Base-by-base conservation (phyloP, 2,797 vertebrate species). In the Pygocentrus nattereri region DNA sequence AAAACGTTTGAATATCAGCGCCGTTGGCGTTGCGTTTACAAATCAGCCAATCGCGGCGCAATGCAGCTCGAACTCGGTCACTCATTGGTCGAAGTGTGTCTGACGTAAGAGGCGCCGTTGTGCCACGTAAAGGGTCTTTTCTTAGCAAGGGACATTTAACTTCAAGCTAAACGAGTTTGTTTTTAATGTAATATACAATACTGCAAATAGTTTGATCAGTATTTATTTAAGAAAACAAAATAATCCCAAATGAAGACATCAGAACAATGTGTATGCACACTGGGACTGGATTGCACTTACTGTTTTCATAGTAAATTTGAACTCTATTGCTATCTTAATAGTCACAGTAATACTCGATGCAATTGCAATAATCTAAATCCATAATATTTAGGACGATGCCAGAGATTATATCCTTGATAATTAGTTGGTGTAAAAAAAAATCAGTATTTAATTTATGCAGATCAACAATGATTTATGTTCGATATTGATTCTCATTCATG, bases 21-120 rank as follows among this genome's bases (percentile, higher is more conserved):
- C 87, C 82, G 82, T 85, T 82, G 30, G 31, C 27, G 41, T 71
- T 41, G 47, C 21, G 21, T 81, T 86, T 87, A 77, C 61, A 76
- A 89, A 82, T 12, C 47, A 72, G 21, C 85, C 85, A 87, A 87
- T 85, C 56, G 59, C 56, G 67, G 3, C 0, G 52, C 15, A 23
- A 2, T 44, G 21, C 3, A 13, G 1, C 19, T 15, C 5, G 25
- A 34, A 19, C 75, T 75, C 80, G 50, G 0, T 3, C 74, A 75
- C 44, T 58, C 41, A 87, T 88, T 87, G 62, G 87, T 41, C 41
- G 11, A 7, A 25, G 0, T 0, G 23, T 0, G 8, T 34, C 12
- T 68, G 25, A 80, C n/a, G 41, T 62, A 8, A 2, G 11, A 34
- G 2, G 3, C 21, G 15, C 11, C 3, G 7, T 18, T 41, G 8